These are phyloP conservation scores for Erpobdella octoculata DNA, from an alignment of 2,888 invertebrate species.

Conservation along the genomic window DNA sequence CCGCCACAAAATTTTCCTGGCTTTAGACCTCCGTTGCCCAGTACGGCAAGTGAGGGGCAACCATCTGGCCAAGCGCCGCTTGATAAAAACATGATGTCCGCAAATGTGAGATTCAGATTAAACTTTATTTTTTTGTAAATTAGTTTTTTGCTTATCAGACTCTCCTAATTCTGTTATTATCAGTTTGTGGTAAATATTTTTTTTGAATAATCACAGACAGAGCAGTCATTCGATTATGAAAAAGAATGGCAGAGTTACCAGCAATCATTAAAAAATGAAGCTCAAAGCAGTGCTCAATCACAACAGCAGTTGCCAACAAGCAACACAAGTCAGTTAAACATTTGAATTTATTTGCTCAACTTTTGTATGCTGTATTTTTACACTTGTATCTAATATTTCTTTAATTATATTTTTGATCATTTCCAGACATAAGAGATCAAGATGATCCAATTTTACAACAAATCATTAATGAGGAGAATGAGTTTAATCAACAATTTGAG, in stretches of 20 bases:
- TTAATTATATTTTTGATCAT: no score
- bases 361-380: neutral
- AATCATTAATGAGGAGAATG: conserved; percentile 63
- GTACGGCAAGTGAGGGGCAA: neutral
- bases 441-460: conserved; percentile 6
- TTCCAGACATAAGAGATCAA: no score
- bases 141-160: neutral
- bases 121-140: neutral
- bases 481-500: conserved; percentile 78
- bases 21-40: neutral
- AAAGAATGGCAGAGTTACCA: conserved; percentile 5
- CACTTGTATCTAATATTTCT: no score
- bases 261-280: neutral
- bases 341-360: neutral
- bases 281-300: neutral
- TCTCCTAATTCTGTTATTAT: no score
- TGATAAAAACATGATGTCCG: neutral
- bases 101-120: neutral
- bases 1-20: neutral
- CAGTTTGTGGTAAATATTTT: no score
- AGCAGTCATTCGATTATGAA: neutral
- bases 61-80: neutral
- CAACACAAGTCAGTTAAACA: neutral
- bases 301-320: neutral
- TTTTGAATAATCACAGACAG: neutral